These are phyloP conservation scores for Amyelois transitella DNA, from an alignment of 1,140 invertebrate genomes.

Conservation along the genomic window DNA sequence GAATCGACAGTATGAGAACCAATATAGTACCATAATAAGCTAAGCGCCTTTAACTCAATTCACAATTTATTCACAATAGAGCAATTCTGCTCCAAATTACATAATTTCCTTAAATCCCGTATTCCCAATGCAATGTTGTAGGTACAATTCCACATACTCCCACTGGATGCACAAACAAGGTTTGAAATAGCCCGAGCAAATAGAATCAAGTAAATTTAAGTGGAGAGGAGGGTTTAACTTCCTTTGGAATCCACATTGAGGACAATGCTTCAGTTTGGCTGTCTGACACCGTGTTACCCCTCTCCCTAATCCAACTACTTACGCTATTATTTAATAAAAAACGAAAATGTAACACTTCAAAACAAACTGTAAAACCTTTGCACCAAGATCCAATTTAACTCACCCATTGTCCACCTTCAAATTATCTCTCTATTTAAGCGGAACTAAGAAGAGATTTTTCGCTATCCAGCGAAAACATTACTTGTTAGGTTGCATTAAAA, in stretches of 20 bases:
- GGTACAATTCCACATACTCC: constrained; percentile 21
- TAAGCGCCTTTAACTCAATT: background rate
- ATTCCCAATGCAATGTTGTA: constrained; percentile 42
- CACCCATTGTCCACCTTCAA: constrained; percentile 11
- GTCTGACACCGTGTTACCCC: constrained; percentile 43
- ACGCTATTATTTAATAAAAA: constrained; percentile 28
- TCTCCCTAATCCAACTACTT: constrained; percentile 45
- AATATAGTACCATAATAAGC: too few species aligned
- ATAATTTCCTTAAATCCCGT: constrained; percentile 18
- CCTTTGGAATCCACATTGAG: constrained; percentile 28
- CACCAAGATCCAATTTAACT: constrained; percentile 17
- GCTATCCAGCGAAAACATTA: constrained; percentile 17
- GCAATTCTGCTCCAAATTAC: background rate
- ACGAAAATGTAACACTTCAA: constrained; percentile 11
- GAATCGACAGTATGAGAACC: too few species aligned
- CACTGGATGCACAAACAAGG: constrained; percentile 23
- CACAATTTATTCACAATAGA: background rate
- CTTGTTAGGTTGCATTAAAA: constrained; percentile 17
- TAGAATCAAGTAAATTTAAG: constrained; percentile 23
- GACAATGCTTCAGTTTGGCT: constrained; percentile 33
- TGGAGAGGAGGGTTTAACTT: constrained; percentile 23
- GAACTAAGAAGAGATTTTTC: constrained; percentile 26
- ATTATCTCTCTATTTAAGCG: constrained; percentile 50
- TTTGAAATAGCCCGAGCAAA: constrained; percentile 12
- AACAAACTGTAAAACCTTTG: constrained; percentile 20